Evolutionary conservation across 2,888 invertebrate species (phyloP).

Genomic region (Matsumyia berberina): DNA sequence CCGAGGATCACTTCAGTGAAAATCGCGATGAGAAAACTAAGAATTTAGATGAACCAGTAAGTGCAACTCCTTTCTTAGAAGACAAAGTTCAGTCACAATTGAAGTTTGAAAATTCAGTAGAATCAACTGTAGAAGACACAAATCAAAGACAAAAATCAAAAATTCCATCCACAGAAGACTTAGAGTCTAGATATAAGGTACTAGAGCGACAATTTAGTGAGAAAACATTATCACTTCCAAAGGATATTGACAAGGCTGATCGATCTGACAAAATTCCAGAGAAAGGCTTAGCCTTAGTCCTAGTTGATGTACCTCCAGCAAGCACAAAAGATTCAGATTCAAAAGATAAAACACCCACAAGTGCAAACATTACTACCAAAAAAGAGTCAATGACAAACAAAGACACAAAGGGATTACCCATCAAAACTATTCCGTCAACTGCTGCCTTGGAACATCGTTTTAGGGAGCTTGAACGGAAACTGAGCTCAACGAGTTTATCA

Average conservation of each 20-base stretch:
- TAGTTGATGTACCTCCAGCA: neutral
- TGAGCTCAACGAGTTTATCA: conserved; percentile 32
- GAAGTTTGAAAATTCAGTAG: neutral
- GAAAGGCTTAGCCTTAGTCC: neutral
- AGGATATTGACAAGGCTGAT: neutral
- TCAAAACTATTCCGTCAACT: conserved; percentile 80
- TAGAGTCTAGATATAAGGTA: conserved; percentile 25
- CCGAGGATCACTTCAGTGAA: neutral
- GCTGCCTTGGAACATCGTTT: conserved; percentile 82
- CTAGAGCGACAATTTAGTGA: conserved; percentile 76
- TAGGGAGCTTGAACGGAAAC: conserved; percentile 80
- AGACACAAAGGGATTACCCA: neutral
- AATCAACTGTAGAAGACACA: neutral
- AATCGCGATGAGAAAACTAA: neutral
- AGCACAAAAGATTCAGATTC: neutral
- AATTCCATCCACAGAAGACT: conserved; percentile 42
- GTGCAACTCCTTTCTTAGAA: neutral
- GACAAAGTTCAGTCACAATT: neutral
- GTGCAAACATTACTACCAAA: neutral
- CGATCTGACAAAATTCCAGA: neutral
- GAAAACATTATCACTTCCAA: neutral
- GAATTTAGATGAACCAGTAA: neutral
- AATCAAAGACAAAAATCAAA: neutral
- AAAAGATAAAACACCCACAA: neutral
- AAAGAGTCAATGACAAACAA: conserved; percentile 68